Percentiles rank a stretch among this genome's conserved stretches.
Conservation (phyloP, 2,888 invertebrate species). For the Acheta domesticus region DNA sequence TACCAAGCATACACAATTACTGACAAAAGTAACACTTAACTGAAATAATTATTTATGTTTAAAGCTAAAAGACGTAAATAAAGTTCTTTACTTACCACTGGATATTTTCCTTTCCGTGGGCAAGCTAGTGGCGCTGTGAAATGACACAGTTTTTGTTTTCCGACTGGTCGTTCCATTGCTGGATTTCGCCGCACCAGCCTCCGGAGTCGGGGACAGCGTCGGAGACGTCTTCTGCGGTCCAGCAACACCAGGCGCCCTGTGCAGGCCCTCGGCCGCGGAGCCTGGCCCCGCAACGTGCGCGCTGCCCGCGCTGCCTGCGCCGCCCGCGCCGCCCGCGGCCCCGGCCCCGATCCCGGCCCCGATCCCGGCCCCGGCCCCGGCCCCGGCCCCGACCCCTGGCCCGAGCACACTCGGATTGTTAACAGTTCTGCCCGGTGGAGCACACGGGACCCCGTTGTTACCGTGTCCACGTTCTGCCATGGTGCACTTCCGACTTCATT, state of each 20-base stretch:
- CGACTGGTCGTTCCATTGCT: background rate
- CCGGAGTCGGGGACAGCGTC: background rate
- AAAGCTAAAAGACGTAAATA: no score
- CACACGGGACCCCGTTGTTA: background rate
- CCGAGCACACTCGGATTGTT: background rate
- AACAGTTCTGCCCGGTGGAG: background rate
- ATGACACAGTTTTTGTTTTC: constrained; percentile 43
- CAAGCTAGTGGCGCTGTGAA: constrained; percentile 43
- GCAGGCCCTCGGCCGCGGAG: no score
- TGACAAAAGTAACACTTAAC: no score
- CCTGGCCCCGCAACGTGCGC: no score
- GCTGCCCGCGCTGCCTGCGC: no score
- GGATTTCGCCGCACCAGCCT: background rate
- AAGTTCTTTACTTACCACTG: constrained; percentile 48
- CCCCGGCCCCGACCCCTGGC: no score
- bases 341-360: no score
- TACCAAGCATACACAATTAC: no score
- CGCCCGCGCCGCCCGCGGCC: no score
- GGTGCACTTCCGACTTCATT: constrained; percentile 1
- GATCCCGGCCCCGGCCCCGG: no score
- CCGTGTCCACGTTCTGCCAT: background rate
- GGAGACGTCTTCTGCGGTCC: background rate
- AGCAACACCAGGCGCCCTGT: background rate
- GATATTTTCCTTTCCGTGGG: constrained; percentile 51
- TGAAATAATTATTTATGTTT: no score